Evolutionary conservation across 1,140 invertebrate genomes (phyloP), one percentile per base, ranked within the genome.

Genomic region (Pemphigus obesinymphae): DNA sequence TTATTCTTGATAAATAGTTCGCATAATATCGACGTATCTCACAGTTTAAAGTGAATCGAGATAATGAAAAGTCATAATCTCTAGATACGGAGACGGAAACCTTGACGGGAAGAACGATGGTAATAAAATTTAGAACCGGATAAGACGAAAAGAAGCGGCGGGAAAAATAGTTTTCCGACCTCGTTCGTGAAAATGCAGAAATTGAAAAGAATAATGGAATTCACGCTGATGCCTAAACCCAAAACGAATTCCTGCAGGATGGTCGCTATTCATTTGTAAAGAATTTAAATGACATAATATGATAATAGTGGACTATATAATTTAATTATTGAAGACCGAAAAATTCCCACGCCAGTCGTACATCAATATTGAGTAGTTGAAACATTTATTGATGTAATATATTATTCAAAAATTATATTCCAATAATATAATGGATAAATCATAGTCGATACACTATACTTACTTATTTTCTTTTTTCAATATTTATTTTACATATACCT

Each of bases 141-240:
- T 29, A 8, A 6, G 26, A 23, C 1, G 63, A 78, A 63, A 20
- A 45, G 37, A 55, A 78, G 34, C n/a, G 61, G 11, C 40, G 37
- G 26, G 53, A 58, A 40, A 80, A 80, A 80, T 80, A 80, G 76
- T 80, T 80, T 63, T 43, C 76, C 53, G 13, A 45, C 76, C 34
- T 58, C 53, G n/a, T 80, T 80, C 76, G 31, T 63, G 34, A 29
- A 80, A 80, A 80, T 80, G 76, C 55, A 80, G 76, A 80, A 80
- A 80, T 80, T 80, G 76, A 80, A 80, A 80, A 80, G 26, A 80
- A 80, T 61, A 80, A 80, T 80, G 76, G 76, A 80, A 80, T 80
- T 58, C 76, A 45, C 23, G 53, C 3, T 23, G 76, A 61, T 61
- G 58, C 23, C 55, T 48, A 45, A 31, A 63, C 76, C 76, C 23